Evolutionary conservation across 2,888 invertebrate genomes (phyloP).

Genomic region (Syrista parreyssii): DNA sequence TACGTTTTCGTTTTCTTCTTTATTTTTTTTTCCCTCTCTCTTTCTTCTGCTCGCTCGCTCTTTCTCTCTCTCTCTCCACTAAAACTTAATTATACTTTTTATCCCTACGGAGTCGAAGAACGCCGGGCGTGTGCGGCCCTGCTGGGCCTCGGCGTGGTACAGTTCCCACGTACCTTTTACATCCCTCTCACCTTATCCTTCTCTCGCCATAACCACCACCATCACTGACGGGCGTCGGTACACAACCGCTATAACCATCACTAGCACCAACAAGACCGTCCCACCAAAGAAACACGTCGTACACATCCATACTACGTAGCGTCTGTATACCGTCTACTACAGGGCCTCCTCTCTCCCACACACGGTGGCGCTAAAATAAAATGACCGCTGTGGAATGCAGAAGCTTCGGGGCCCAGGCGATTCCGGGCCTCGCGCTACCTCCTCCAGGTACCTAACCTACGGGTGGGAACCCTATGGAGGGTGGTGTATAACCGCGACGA

Average conservation of each 20-base stretch:
- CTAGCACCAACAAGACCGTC: constrained; percentile 3
- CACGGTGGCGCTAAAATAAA: constrained; percentile 64
- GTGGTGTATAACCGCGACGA: constrained; percentile 25
- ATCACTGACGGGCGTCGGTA: constrained; percentile 15
- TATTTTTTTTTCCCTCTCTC: constrained; percentile 4
- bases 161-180: constrained; percentile 58
- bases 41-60: constrained; percentile 1
- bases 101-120: constrained; percentile 7
- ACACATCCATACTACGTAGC: constrained; percentile 11
- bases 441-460: neutral
- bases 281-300: constrained; percentile 20
- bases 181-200: constrained; percentile 27
- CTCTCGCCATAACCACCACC: constrained; percentile 18
- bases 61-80: neutral
- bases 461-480: constrained; percentile 15
- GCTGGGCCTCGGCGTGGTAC: constrained; percentile 45
- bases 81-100: constrained; percentile 4
- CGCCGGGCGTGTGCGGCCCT: constrained; percentile 19
- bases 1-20: neutral
- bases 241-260: neutral
- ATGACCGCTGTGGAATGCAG: constrained; percentile 60
- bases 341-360: constrained; percentile 20
- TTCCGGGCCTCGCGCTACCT: neutral
- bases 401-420: constrained; percentile 28
- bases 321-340: neutral